Evolutionary conservation across 2,797 vertebrate genomes (phyloP).

Genomic region (Vespertilio murinus): DNA sequence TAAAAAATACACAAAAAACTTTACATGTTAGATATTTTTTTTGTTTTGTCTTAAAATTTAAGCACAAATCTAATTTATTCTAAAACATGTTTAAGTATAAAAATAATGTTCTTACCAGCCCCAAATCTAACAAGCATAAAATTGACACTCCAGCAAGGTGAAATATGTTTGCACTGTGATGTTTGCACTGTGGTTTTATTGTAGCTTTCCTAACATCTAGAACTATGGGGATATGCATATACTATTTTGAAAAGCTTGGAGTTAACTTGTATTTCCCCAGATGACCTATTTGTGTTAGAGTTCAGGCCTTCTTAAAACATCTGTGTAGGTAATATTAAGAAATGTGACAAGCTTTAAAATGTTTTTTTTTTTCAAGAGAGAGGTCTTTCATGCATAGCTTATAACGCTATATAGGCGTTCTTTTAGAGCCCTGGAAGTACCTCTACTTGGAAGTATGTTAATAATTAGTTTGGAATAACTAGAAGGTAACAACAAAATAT

Average conservation of each 20-base stretch:
- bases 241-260: not conserved
- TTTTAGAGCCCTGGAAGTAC: not conserved
- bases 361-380: not conserved
- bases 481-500: not conserved
- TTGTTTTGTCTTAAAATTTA: not conserved
- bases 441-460: not conserved
- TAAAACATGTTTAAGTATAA: not conserved
- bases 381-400: not conserved
- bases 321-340: not conserved
- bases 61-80: slow-evolving; percentile 8
- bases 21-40: not conserved
- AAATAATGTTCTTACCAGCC: not conserved
- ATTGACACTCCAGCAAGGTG: not conserved
- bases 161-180: not conserved
- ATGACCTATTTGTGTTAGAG: not conserved
- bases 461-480: not conserved
- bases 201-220: not conserved
- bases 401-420: not conserved
- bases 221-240: not conserved
- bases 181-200: not conserved
- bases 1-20: not conserved
- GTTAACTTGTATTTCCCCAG: not conserved
- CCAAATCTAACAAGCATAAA: not conserved
- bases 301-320: not conserved
- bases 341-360: not conserved